Evolutionary conservation across 1,140 invertebrate species (phyloP).

Genomic region (Parapsyche elsis): DNA sequence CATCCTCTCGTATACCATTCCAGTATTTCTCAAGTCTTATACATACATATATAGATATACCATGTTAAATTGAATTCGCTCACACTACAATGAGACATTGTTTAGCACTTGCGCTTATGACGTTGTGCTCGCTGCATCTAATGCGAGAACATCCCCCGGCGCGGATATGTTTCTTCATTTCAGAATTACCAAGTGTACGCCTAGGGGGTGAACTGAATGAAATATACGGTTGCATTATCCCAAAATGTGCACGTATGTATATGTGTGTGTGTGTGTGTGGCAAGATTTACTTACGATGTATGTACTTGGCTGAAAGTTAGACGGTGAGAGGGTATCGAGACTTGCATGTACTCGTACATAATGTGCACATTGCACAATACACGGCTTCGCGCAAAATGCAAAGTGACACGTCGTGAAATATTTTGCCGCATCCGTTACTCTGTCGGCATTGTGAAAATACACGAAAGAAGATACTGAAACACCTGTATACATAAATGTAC

Average conservation of each 20-base stretch:
- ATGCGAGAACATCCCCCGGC: neutral
- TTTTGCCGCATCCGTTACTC: no score
- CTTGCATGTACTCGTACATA: neutral
- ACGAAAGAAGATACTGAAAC: no score
- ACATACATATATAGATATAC: no score
- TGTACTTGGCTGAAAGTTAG: neutral
- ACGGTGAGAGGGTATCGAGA: neutral
- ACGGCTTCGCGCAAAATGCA: no score
- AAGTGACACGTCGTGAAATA: no score
- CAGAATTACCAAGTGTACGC: neutral
- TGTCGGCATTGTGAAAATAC: no score
- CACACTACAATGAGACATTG: neutral
- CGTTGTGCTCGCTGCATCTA: neutral
- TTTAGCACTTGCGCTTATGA: neutral
- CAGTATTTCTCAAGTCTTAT: no score
- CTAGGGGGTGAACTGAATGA: neutral
- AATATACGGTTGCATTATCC: constrained; percentile 17
- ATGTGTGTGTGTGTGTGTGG: neutral
- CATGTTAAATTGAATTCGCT: no score
- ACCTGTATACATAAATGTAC: no score
- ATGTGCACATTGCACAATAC: no score
- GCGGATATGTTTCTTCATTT: constrained; percentile 6
- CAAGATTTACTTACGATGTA: constrained; percentile 2
- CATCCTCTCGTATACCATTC: no score
- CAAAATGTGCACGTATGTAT: neutral